phyloP scores from a whole-genome alignment of 2,797 vertebrate species.

The Peromyscus aztecus region DNA sequence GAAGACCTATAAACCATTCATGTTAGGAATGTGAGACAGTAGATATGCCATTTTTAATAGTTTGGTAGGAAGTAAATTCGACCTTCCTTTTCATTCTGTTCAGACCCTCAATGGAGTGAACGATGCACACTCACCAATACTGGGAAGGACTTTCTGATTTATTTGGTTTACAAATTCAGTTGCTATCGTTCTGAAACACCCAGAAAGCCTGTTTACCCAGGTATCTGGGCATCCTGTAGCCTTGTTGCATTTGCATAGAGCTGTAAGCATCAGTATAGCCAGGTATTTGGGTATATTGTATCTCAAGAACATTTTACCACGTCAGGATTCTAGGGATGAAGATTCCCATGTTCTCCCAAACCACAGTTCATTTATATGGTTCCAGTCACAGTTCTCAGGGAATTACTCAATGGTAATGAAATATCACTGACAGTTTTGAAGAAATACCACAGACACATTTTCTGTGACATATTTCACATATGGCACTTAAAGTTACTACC shows the following conservation, averaged over 20 bases:
- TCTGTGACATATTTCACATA: conserved; percentile 9
- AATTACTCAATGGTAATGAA: not conserved
- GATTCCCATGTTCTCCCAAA: not conserved
- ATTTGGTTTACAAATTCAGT: not conserved
- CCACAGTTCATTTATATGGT: not conserved
- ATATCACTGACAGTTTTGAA: not conserved
- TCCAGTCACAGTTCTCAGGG: not conserved
- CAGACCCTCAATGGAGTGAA: not conserved
- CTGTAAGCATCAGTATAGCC: not conserved
- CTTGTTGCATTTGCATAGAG: not conserved
- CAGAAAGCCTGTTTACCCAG: not conserved
- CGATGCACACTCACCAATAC: not conserved
- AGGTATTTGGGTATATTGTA: not conserved
- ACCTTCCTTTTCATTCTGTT: not conserved
- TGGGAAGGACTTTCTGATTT: not conserved
- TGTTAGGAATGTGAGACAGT: not conserved
- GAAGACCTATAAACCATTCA: not conserved
- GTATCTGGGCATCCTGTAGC: not conserved
- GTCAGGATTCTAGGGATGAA: not conserved
- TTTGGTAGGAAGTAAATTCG: not conserved
- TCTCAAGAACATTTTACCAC: not conserved
- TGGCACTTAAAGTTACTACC: conserved; percentile 62
- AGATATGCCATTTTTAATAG: not conserved
- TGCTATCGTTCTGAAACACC: not conserved
- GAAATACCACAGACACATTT: conserved; percentile 33